Evolutionary conservation across 1,140 invertebrate genomes (phyloP), one percentile per base, ranked within the genome.

Genomic region (Brachionus calyciflorus): DNA sequence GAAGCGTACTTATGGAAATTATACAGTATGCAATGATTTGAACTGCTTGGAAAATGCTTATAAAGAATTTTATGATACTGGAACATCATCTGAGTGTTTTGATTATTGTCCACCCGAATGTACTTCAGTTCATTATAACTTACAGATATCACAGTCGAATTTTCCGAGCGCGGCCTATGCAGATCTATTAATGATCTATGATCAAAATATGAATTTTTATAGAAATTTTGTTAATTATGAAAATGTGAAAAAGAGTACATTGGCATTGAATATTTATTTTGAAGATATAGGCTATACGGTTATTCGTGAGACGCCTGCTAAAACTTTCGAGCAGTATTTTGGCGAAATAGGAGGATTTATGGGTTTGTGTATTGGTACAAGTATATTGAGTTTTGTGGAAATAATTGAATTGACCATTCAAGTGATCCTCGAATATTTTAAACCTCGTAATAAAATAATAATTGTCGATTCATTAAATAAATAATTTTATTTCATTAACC

Each of bases 191-290:
- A 60, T 60, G 9, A 33, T 33, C 3, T 33, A 33, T 37, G 30
- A 21, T 10, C 33, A 60, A 17, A 14, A 33, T 19, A 60, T 37
- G 9, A 10, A 24, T 17, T 7, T 41, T 5, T 41, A 41, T 9
- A 65, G 60, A 41, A 65, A 65, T 41, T 65, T 65, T 65, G 21
- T n/a, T 12, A 49, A 9, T 14, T 10, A 17, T 19, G 69, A 73
- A 49, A 17, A 73, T 10, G 5, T 73, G 21, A 73, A 26, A 55
- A 49, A 19, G 3, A 51, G 44, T 26, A 49, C 37, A 26, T 4
- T 73, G 5, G 24, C 69, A 1, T 19, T 73, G 5, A 73, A 17
- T 55, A 24, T 73, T 7, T 73, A 51, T 24, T 73, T 26, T 17
- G 28, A 49, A 21, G 49, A 49, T 21, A 51, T 73, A 40, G 69